Base-by-base conservation (phyloP, 2,888 invertebrate species). In the Vannuccia rotundouncinata region DNA sequence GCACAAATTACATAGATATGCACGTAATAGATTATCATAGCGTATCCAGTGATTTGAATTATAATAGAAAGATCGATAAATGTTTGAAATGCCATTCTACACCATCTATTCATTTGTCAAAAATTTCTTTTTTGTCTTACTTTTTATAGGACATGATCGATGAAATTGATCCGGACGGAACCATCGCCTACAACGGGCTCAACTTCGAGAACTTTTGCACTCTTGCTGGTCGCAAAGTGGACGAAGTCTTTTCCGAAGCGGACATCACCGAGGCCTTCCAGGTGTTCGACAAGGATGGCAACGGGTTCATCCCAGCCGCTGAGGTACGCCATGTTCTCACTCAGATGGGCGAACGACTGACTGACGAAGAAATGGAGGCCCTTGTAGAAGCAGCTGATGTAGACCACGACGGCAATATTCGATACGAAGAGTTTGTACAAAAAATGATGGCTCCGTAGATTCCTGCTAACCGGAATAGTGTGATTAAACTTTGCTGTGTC, bases 251-350 rank as follows among this genome's bases (percentile, higher is more conserved):
- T n/a, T 45, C 45, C n/a, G 77, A 29, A 13, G 79, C 30, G 28
- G 80, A 80, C 27, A 80, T 80, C 17, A 30, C 30, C n/a, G 80
- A 80, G n/a, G 80, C 80, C 1, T 80, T 80, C 59, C 1, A 79
- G 1, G 80, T 80, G 13, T 80, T 80, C 29, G 80, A 80, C 27
- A 45, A 28, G 13, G 80, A 79, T 25, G 27, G 45, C 29, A 80
- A 80, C 45, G 80, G 80, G 0, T 79, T 79, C 31, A 22, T 80
- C 2, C 10, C 79, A 29, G 79, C 79, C 0, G 45, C 30, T 45
- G 80, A 80, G 27, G 22, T 80, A 13, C 79, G 79, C 29, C 27
- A 79, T 30, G 45, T 31, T 10, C 79, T 80, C 22, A 79, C 31
- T 22, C 17, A 30, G 29, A 22, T 80, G 59, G 80, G 80, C 30